Evolutionary conservation across 2,797 vertebrate species (phyloP), one percentile per base, ranked within the genome.

Genomic region (Lutjanus campechanus): DNA sequence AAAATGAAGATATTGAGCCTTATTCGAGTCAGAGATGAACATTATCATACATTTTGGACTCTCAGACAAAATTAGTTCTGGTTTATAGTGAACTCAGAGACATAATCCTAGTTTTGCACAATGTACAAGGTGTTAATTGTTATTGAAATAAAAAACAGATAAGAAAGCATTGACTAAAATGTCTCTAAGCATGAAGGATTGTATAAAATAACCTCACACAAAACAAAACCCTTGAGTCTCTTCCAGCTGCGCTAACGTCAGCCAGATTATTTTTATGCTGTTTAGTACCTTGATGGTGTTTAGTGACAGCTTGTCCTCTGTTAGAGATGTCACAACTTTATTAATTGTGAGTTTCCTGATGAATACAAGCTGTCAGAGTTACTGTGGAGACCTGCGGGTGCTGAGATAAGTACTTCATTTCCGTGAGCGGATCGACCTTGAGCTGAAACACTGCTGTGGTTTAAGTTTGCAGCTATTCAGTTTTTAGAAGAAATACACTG

Each of bases 341-440:
- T 88, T 88, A 87, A 91, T 78, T 55, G 63, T 25, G 53, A 55
- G 51, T 51, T 15, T 73, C 20, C 56, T 85, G 88, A 91, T 85
- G 69, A 84, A 90, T 84, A 55, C 41, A 51, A 40, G 74, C 73
- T 80, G 84, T 77, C 86, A 63, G 46, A 63, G n/a, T 19, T 4
- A 16, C 83, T n/a, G 64, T n/a, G 17, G 66, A 49, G 43, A 84
- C 73, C 82, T 56, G 61, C 71, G 41, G 76, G 47, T 56, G 46
- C 17, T 47, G 13, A 51, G 29, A 41, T 15, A 7, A 79, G 36
- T 19, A 5, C 15, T 8, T 77, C 22, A 7, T 40, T 20, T 55
- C 11, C 2, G 12, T 46, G 53, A 58, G 40, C 56, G 11, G 43
- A 40, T 22, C 7, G 64, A 88, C 89, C 88, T 89, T 88, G 75